A percentile compares a stretch with the other conserved stretches of the same genome.
Evolutionary conservation across 2,113 vertebrate species (phyloP).

Genomic region (Boulengeromyrus knoepffleri): DNA sequence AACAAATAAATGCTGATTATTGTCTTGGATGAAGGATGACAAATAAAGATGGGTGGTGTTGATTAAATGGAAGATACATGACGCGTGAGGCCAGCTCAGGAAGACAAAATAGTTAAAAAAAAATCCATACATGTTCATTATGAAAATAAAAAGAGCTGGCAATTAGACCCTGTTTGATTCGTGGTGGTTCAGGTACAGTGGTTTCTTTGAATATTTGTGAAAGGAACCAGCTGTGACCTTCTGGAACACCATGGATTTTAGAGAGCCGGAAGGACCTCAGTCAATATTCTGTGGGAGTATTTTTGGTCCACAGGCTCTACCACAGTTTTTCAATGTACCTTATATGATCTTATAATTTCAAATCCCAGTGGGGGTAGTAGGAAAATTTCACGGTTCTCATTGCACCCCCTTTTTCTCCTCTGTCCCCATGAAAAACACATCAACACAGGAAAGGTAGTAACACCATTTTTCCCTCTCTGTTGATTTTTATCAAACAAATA

Average conservation of each 20-base stretch:
- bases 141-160: background rate
- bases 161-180: conserved; percentile 28
- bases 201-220: conserved; percentile 37
- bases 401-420: conserved; percentile 13
- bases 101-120: background rate
- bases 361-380: conserved; percentile 32
- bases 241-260: conserved; percentile 36
- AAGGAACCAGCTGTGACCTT: conserved; percentile 26
- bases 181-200: conserved; percentile 26
- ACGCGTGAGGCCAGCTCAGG: background rate
- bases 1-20: background rate
- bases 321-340: conserved; percentile 25
- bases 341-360: conserved; percentile 41
- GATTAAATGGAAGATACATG: background rate
- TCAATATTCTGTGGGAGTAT: conserved; percentile 41
- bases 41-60: background rate
- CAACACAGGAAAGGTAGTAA: background rate
- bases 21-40: background rate
- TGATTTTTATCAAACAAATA: background rate
- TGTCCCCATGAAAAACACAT: background rate
- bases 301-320: conserved; percentile 28
- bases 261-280: conserved; percentile 32
- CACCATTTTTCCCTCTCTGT: background rate
- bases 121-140: background rate
- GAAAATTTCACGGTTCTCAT: conserved; percentile 30